Evolutionary conservation across 2,888 invertebrate species (phyloP), one percentile per base, ranked within the genome.

Genomic region (Ennomos quercinarius): DNA sequence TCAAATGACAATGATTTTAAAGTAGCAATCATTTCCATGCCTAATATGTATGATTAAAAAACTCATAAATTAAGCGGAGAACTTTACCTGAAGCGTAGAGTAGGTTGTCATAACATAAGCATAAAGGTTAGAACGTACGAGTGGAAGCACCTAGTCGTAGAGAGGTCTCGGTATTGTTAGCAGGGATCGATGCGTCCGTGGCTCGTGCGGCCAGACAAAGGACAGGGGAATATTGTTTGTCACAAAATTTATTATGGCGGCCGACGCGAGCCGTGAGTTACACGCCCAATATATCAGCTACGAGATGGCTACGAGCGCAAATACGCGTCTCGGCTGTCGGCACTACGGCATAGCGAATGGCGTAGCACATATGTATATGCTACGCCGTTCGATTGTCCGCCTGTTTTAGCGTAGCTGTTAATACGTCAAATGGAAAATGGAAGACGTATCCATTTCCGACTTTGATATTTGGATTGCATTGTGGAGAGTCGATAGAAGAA

Each of bases 141-240:
- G 58, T 36, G 12, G 36, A 47, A 54, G 45, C 52, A 52, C 62
- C 64, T 60, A 68, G 67, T 58, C 65, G 72, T 65, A 71, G 70
- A 70, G 74, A 69, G 74, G 72, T 70, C 71, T 73, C 70, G 74
- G 78, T 78, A 83, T 86, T 83, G 86, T 87, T 78, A 72, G 65
- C 54, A 58, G 63, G 73, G 82, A 84, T 84, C 86, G 87, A 87
- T 87, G 83, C 78, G 77, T 70, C 78, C 77, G 83, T 78, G 78
- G 70, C 78, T 27, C 27, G 27, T 2, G 27, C 76, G 73, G 74
- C 51, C 86, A 84, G 84, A 91, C 89, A 89, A 89, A 87, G 85
- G 89, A 81, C 79, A 77, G 67, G 81, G 83, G 86, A 87, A 90
- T 90, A 90, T 89, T 90, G 90, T 91, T 90, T 89, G 89, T 87